Evolutionary conservation across 2,888 invertebrate genomes (phyloP), one percentile per base, ranked within the genome.

Genomic region (Tenthredo notha): DNA sequence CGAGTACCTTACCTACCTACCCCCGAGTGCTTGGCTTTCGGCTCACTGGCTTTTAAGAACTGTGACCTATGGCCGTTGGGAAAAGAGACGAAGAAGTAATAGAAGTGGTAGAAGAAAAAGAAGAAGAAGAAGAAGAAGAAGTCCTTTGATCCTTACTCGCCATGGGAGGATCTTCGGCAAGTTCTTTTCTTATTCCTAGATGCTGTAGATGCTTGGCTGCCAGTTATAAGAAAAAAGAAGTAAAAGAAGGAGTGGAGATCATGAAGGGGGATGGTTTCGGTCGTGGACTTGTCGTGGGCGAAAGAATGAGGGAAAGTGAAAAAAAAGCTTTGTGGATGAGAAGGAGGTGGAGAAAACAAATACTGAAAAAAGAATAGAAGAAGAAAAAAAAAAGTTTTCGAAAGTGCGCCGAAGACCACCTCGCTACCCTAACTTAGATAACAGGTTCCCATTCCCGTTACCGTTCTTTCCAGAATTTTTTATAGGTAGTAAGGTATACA

Each of bases 361-460:
- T 9, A 74, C 65, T 18, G 18, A 37, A n/a, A 15, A 29, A 72
- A 25, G 50, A 47, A 75, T 18, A 50, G 18, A 37, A n/a, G 6
- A 29, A 72, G 15, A 75, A 47, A 75, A 29, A 50, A 33, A 77
- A 77, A 77, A 77, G 50, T 77, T 77, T 54, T 3, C 29, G 7
- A 50, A 54, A 77, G 77, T 77, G 77, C 54, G 50, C 47, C 25
- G 77, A 43, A 65, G 18, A 47, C 43, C 82, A 80, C 85, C 82
- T 72, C 84, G 70, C 84, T 37, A 25, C 70, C 70, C 29, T n/a
- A 84, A 84, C 70, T 74, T 84, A 74, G 58, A 84, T 84, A 84
- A 85, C 86, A 84, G 84, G 85, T 87, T 84, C 85, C 80, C 84
- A 80, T n/a, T 50, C n/a, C 25, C 15, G 40, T 21, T 33, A 5